Conservation (phyloP, 2,113 vertebrate genomes). For the Struthidea cinerea region DNA sequence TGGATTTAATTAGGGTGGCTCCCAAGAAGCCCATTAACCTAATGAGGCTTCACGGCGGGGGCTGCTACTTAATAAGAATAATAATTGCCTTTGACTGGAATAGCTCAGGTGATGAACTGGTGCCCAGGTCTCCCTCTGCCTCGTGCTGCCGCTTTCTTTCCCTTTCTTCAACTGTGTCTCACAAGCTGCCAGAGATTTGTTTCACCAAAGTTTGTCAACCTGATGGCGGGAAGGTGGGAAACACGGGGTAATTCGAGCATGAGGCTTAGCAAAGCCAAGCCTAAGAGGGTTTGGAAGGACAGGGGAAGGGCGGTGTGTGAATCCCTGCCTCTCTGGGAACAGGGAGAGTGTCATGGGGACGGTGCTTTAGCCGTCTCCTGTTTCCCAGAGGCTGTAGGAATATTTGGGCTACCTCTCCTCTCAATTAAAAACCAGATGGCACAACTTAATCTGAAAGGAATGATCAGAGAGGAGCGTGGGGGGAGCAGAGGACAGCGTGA, state of each 20-base stretch:
- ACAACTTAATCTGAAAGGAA: background rate
- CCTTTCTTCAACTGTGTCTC: constrained; percentile 5
- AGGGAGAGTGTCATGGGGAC: fast-evolving
- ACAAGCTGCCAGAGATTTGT: background rate
- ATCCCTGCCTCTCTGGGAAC: background rate
- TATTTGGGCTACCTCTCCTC: background rate
- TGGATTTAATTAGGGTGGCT: constrained; percentile 66
- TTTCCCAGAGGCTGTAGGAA: background rate
- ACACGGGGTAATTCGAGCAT: background rate
- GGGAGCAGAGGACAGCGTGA: background rate
- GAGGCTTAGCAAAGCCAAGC: background rate
- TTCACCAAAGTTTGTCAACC: background rate
- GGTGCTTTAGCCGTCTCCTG: background rate
- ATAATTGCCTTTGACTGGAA: constrained; percentile 68
- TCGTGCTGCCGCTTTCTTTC: constrained; percentile 21
- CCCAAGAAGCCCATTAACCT: constrained; percentile 72
- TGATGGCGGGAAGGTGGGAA: background rate
- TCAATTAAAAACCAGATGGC: background rate
- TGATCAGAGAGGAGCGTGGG: background rate
- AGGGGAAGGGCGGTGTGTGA: background rate
- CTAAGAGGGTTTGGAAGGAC: background rate
- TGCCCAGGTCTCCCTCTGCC: background rate
- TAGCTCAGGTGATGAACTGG: constrained; percentile 65
- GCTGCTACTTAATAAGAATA: constrained; percentile 67
- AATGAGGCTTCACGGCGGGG: constrained; percentile 64